A percentile compares a stretch with the other conserved stretches of the same genome.
These are phyloP conservation scores for Atta texana DNA, from an alignment of 1,140 invertebrate genomes.

Conservation along the genomic window DNA sequence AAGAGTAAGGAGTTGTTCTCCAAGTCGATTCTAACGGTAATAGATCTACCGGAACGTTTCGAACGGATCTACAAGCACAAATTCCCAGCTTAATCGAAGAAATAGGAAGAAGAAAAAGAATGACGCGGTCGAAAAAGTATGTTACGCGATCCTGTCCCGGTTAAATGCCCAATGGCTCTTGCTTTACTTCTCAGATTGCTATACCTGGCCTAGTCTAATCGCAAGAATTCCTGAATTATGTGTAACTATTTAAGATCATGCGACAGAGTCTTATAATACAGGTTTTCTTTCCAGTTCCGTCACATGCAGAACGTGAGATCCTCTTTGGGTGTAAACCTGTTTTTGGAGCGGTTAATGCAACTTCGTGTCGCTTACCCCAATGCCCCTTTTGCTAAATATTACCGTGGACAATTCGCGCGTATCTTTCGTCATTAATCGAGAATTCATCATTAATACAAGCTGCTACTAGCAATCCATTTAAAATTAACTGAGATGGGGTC, in stretches of 20 bases:
- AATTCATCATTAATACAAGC: neutral
- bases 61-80: conserved; percentile 22
- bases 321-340: conserved; percentile 57
- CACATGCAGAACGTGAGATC: conserved; percentile 36
- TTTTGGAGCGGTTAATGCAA: conserved; percentile 52
- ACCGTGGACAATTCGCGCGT: conserved; percentile 6
- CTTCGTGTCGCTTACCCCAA: conserved; percentile 45
- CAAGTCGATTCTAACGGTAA: conserved; percentile 47
- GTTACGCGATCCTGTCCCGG: conserved; percentile 17
- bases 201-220: conserved; percentile 6
- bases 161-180: neutral
- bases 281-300: conserved; percentile 28
- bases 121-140: neutral
- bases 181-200: neutral
- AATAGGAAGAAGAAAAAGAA: neutral
- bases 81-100: neutral
- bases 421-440: conserved; percentile 1
- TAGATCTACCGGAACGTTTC: conserved; percentile 16
- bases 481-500: neutral
- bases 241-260: conserved; percentile 28
- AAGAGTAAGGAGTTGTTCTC: conserved; percentile 22
- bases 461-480: neutral
- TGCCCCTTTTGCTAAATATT: conserved; percentile 43
- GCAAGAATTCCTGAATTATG: conserved; percentile 34
- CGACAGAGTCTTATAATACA: conserved; percentile 20